A percentile compares a stretch with the other conserved stretches of the same genome.
Conservation (phyloP, 2,797 vertebrate genomes). For the Sarcophilus harrisii region DNA sequence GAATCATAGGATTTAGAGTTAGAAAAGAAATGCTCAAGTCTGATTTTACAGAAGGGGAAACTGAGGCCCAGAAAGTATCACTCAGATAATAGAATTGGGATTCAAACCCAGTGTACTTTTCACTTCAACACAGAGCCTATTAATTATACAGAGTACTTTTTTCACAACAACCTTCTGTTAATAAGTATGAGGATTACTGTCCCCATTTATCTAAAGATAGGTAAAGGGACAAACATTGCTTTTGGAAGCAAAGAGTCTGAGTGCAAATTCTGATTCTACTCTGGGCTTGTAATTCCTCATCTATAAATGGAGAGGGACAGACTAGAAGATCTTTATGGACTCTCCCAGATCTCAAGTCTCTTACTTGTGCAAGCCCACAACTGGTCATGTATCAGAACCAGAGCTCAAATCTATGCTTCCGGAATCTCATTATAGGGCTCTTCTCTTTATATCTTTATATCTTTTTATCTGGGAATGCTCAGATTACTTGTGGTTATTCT, state of each 20-base stretch:
- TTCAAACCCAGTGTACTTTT: background rate
- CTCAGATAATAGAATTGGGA: background rate
- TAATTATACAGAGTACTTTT: background rate
- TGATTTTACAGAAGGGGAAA: background rate
- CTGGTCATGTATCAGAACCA: background rate
- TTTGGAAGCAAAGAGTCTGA: background rate
- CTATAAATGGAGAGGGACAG: background rate
- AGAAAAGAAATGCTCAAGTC: background rate
- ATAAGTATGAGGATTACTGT: background rate
- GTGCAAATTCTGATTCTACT: background rate
- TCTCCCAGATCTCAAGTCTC: background rate
- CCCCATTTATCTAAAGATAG: background rate
- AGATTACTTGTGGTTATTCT: background rate
- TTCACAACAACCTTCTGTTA: background rate
- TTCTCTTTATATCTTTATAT: background rate
- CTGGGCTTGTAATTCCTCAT: background rate
- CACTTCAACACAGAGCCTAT: background rate
- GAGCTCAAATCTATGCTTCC: background rate
- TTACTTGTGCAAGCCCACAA: background rate
- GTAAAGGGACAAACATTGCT: background rate
- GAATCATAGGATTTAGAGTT: background rate
- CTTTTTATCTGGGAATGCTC: background rate
- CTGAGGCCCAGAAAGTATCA: background rate
- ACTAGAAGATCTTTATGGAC: background rate
- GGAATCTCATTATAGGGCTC: background rate